A percentile compares a stretch with the other conserved stretches of the same genome.
phyloP scores from a whole-genome alignment of 2,797 vertebrate genomes.

The Gallinago solitaria region DNA sequence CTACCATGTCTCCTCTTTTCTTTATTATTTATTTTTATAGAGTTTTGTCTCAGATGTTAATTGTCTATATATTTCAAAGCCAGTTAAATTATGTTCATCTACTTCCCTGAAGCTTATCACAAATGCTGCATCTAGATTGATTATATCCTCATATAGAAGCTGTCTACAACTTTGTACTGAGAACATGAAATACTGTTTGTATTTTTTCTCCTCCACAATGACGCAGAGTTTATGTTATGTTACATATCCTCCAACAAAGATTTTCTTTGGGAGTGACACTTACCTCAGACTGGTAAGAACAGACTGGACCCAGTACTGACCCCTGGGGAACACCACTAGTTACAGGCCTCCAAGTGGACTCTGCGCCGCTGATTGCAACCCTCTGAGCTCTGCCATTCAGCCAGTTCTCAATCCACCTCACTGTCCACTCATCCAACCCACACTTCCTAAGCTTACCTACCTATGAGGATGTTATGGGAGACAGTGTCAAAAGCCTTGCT shows the following conservation, averaged over 20 bases:
- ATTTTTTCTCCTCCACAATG: neutral
- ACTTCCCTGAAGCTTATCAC: neutral
- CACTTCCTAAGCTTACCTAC: no score
- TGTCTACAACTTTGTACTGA: neutral
- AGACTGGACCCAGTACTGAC: neutral
- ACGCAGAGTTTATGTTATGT: neutral
- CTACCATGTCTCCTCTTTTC: neutral
- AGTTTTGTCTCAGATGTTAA: neutral
- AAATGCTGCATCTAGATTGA: neutral
- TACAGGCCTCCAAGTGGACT: no score
- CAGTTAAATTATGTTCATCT: neutral
- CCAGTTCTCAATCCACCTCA: no score
- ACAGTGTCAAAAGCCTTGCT: neutral
- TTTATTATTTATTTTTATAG: neutral
- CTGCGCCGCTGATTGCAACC: no score
- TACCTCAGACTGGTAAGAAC: neutral
- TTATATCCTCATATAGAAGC: neutral
- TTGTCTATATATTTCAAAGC: neutral
- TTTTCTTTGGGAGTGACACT: neutral
- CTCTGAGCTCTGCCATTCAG: no score
- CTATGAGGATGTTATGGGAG: no score
- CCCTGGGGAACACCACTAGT: no score
- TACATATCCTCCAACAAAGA: neutral
- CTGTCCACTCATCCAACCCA: no score
- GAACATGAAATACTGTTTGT: neutral